Base-by-base conservation (phyloP, 2,888 invertebrate species). In the Strigamia transsilvanica region DNA sequence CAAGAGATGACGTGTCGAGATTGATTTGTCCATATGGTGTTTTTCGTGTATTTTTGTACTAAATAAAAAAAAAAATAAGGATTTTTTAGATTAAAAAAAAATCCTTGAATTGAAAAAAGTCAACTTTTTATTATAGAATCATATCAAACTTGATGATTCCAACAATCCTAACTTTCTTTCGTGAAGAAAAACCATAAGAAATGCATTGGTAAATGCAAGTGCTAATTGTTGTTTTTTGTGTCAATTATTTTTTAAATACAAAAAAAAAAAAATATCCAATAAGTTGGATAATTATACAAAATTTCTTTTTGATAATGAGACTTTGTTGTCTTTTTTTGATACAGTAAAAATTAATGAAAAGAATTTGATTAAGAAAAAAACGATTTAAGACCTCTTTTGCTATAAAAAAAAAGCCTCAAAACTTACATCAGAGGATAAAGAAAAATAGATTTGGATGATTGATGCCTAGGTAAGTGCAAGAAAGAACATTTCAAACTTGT, bases 1-100 rank as follows among this genome's bases (percentile, higher is more conserved):
- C 56, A 56, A 56, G 21, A 9, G 56, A 56, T 56, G 18, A 56
- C 56, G 56, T 56, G 56, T 56, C 56, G 56, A 56, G 56, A 56
- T 56, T 56, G 56, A 56, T 56, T 56, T 56, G 56, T 56, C 56
- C 56, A 56, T 56, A 56, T 56, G 56, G 56, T 56, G 56, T 56
- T 56, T 56, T 56, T 56, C 18, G 56, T 56, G 56, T 56, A 56
- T 56, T 56, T 56, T 56, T 56, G 56, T 56, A 56, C 56, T 56
- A 56, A 56, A 56, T 56, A 56, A 56, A 56, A 15, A 51, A 51
- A 51, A 56, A 56, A 56, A 56, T 9, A 56, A 56, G 56, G 56
- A 56, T 56, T 56, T 56, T 56, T 18, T 15, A 56, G 21, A 56
- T n/a, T 9, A 56, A 56, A 56, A 56, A 9, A 56, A 56, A 46